Evolutionary conservation across 2,888 invertebrate genomes (phyloP).

Genomic region (Hydrotaea diabolus): DNA sequence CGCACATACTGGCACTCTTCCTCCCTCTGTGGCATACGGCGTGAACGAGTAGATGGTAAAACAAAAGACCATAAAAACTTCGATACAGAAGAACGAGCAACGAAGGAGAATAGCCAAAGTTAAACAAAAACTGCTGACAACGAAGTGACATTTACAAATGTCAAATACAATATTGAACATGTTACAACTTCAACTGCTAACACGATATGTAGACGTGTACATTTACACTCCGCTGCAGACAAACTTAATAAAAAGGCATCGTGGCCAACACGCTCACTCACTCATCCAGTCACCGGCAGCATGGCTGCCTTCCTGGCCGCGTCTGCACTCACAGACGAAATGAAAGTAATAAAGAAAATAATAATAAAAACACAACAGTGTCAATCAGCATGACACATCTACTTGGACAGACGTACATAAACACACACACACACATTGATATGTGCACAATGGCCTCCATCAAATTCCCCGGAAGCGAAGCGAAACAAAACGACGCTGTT

Average conservation of each 20-base stretch:
- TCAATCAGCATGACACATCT: slow-evolving; percentile 46
- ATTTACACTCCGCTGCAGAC: slow-evolving; percentile 36
- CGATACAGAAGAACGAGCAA: slow-evolving; percentile 30
- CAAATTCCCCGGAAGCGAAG: no score
- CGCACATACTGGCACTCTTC: neutral
- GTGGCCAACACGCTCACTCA: slow-evolving; percentile 18
- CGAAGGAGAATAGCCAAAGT: slow-evolving; percentile 49
- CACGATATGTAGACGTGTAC: slow-evolving; percentile 51
- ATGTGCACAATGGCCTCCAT: no score
- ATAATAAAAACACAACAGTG: slow-evolving; percentile 40
- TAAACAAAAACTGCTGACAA: slow-evolving; percentile 70
- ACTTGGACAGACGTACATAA: neutral
- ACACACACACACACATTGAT: no score
- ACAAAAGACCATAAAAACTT: slow-evolving; percentile 38
- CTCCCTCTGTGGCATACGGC: neutral
- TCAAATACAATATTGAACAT: slow-evolving; percentile 71
- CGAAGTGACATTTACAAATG: slow-evolving; percentile 71
- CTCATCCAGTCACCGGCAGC: neutral
- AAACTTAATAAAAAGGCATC: slow-evolving; percentile 60
- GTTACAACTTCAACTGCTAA: slow-evolving; percentile 61
- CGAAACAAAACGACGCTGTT: no score
- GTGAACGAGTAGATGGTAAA: neutral
- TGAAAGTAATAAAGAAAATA: slow-evolving; percentile 25
- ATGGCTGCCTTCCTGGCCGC: neutral
- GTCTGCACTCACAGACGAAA: neutral